Conservation (phyloP, 1,140 invertebrate genomes). For the Dendroctonus valens region DNA sequence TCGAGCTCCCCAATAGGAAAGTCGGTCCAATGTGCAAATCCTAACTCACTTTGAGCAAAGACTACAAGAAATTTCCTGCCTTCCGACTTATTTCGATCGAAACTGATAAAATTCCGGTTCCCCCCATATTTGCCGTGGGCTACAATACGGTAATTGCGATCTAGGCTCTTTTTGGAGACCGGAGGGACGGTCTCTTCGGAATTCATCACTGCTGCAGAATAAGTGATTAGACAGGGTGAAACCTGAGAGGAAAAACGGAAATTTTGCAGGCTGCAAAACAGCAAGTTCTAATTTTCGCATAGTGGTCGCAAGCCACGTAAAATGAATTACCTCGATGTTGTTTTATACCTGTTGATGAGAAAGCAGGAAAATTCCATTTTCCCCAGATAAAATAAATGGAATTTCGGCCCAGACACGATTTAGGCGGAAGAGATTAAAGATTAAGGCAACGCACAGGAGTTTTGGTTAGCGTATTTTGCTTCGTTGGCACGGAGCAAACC, state of each 20-base stretch:
- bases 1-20: neutral
- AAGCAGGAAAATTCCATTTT: conserved; percentile 24
- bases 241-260: neutral
- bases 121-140: conserved; percentile 11
- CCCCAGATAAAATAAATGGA: conserved; percentile 22
- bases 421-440: conserved; percentile 25
- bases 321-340: conserved; percentile 6
- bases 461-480: conserved; percentile 17
- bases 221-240: conserved; percentile 11
- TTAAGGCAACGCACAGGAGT: conserved; percentile 14
- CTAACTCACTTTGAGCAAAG: conserved; percentile 27
- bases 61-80: conserved; percentile 21
- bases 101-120: conserved; percentile 20
- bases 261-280: no score
- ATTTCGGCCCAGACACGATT: conserved; percentile 10
- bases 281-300: no score
- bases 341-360: conserved; percentile 23
- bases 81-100: conserved; percentile 11
- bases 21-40: conserved; percentile 27
- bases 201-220: conserved; percentile 14
- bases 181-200: conserved; percentile 4
- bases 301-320: no score
- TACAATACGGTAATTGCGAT: conserved; percentile 28
- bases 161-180: conserved; percentile 18
- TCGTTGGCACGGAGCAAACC: neutral